phyloP scores from a whole-genome alignment of 2,113 vertebrate species.

The Pao palembangensis region DNA sequence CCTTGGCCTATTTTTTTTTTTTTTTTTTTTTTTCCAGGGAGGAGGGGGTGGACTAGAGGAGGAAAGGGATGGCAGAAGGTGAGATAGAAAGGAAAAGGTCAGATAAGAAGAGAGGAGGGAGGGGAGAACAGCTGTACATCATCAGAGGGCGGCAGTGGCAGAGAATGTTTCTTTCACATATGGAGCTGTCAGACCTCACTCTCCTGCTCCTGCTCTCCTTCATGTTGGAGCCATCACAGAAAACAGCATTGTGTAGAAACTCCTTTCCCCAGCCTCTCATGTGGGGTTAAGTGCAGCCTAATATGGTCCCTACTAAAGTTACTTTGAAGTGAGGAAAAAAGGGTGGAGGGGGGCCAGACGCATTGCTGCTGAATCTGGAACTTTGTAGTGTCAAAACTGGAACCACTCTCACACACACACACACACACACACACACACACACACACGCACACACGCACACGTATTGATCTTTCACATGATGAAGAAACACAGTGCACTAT shows the following conservation, averaged over 20 bases:
- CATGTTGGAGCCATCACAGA: slow-evolving; percentile 69
- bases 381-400: slow-evolving; percentile 68
- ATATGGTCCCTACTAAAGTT: slow-evolving; percentile 85
- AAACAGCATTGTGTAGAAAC: slow-evolving; percentile 45
- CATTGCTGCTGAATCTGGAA: slow-evolving; percentile 34
- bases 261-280: slow-evolving; percentile 45
- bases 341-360: slow-evolving; percentile 54
- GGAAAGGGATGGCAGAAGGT: slow-evolving; percentile 35
- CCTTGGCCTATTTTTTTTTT: slow-evolving; percentile 69
- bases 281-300: slow-evolving; percentile 84
- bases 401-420: slow-evolving; percentile 57
- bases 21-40: not conserved
- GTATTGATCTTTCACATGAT: too few species aligned
- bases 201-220: slow-evolving; percentile 16
- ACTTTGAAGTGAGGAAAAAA: slow-evolving; percentile 86
- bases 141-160: slow-evolving; percentile 30
- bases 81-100: slow-evolving; percentile 30
- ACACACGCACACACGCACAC: not conserved
- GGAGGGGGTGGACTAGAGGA: slow-evolving; percentile 24
- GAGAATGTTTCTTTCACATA: slow-evolving; percentile 39
- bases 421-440: too few species aligned
- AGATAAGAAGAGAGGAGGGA: slow-evolving; percentile 10
- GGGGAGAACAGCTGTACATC: slow-evolving; percentile 48
- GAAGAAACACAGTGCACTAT: too few species aligned
- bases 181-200: slow-evolving; percentile 28